Percentiles rank a stretch among this genome's conserved stretches.
Conservation (phyloP, 2,113 vertebrate species). For the Halichoerus grypus region DNA sequence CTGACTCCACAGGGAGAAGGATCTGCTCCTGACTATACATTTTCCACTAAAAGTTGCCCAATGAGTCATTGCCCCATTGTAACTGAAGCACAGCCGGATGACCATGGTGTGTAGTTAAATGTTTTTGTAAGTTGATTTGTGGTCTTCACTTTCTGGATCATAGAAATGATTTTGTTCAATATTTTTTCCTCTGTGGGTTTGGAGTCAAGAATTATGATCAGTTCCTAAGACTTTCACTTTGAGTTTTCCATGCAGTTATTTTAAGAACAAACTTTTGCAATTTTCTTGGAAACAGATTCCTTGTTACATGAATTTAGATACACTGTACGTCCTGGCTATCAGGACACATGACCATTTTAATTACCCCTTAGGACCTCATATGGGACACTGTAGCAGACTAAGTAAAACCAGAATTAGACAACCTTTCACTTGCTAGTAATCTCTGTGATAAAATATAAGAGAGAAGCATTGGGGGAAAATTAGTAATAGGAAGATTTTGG, state of each 20-base stretch:
- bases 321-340: neutral
- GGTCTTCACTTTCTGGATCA: conserved; percentile 56
- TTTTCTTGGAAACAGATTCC: conserved; percentile 41
- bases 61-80: neutral
- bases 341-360: neutral
- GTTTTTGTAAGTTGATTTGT: conserved; percentile 58
- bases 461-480: neutral
- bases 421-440: neutral
- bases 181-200: conserved; percentile 48
- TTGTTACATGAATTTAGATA: conserved; percentile 46
- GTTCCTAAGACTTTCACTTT: conserved; percentile 23
- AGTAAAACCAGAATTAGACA: neutral
- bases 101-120: neutral
- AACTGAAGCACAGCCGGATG: neutral
- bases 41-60: neutral
- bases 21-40: neutral
- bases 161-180: conserved; percentile 49
- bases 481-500: neutral
- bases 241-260: conserved; percentile 46
- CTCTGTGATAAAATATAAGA: conserved; percentile 13
- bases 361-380: neutral
- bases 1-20: neutral
- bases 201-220: conserved; percentile 37
- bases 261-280: conserved; percentile 62
- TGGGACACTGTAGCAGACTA: neutral